phyloP scores from a whole-genome alignment of 2,888 invertebrate species.

The Folsomia candida region DNA sequence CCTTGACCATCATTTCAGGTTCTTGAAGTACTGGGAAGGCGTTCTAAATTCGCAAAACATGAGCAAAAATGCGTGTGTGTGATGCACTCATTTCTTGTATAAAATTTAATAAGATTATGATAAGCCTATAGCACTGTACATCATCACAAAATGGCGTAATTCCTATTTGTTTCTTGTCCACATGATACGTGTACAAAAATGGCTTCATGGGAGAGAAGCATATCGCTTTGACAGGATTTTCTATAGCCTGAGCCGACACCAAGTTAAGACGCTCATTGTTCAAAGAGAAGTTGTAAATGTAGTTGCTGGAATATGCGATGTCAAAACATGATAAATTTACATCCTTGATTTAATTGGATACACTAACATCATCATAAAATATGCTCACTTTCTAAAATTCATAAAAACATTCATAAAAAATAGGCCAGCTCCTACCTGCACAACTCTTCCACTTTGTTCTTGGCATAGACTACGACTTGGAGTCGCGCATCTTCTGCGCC shows the following conservation, averaged over 20 bases:
- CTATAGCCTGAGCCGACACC: slow-evolving; percentile 41
- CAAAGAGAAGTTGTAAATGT: slow-evolving; percentile 41
- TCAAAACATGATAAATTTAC: slow-evolving; percentile 21
- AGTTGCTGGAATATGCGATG: slow-evolving; percentile 31
- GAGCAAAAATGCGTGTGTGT: not conserved
- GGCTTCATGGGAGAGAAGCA: slow-evolving; percentile 35
- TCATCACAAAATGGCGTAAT: slow-evolving; percentile 42
- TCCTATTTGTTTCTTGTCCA: slow-evolving; percentile 38
- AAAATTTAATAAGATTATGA: not conserved
- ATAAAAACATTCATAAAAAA: too few relatives aligned
- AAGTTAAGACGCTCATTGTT: slow-evolving; percentile 41
- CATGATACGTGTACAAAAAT: slow-evolving; percentile 41
- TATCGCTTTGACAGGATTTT: slow-evolving; percentile 41
- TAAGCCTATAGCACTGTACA: slow-evolving; percentile 20
- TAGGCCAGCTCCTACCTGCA: too few relatives aligned
- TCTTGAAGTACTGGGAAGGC: slow-evolving; percentile 42
- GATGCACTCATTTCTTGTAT: too few relatives aligned
- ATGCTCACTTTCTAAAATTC: too few relatives aligned
- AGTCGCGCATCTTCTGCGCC: slow-evolving; percentile 41
- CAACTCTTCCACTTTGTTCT: slow-evolving; percentile 22
- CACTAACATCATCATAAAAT: too few relatives aligned
- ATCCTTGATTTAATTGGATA: slow-evolving; percentile 25
- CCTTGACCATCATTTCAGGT: slow-evolving; percentile 37
- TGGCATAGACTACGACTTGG: slow-evolving; percentile 32
- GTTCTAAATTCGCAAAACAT: slow-evolving; percentile 28